Base-by-base conservation (phyloP, 2,888 invertebrate genomes). In the Odontocerum albicorne region DNA sequence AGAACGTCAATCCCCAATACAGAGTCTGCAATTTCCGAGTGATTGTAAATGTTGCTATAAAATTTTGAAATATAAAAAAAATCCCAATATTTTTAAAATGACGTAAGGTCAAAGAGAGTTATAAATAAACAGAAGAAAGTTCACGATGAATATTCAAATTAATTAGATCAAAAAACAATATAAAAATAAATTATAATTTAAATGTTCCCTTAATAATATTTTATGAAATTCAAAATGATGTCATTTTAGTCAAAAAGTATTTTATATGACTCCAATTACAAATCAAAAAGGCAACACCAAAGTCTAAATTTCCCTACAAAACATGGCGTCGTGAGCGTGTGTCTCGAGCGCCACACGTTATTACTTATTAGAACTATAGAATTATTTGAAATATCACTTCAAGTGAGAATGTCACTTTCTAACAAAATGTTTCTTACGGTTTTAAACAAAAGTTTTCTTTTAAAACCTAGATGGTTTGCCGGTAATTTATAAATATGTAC, bases 1-100 rank as follows among this genome's bases (percentile, higher is more conserved):
- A 50, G 49, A 51, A 56, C 50, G 50, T 56, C 56, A 56, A 56
- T 45, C 50, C 46, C 7, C 50, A 45, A 12, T 40, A 40, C 40
- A 42, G 49, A 47, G 47, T 40, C 47, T 42, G 47, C 54, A 21
- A 42, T 31, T 42, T 43, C 44, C 43, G 44, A 45, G 27, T 16
- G 44, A 38, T 12, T 45, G 44, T 8, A 32, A 53, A 46, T 53
- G 53, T 53, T 53, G 53, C 53, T 46, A 45, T 46, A 33, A 33
- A 42, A 20, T 19, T 22, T 22, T 2, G 21, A 20, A 42, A 42
- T n/a, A 33, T n/a, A n/a, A n/a, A n/a, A n/a, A n/a, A n/a, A n/a
- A n/a, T n/a, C n/a, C n/a, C n/a, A 15, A 10, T 13, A 6, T 15
- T 31, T 16, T 16, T 31, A 12, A 44, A 31, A 27, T 8, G 31